Percentiles rank a stretch among this genome's conserved stretches.
Conservation (phyloP, 2,888 invertebrate species). For the Leucania comma region DNA sequence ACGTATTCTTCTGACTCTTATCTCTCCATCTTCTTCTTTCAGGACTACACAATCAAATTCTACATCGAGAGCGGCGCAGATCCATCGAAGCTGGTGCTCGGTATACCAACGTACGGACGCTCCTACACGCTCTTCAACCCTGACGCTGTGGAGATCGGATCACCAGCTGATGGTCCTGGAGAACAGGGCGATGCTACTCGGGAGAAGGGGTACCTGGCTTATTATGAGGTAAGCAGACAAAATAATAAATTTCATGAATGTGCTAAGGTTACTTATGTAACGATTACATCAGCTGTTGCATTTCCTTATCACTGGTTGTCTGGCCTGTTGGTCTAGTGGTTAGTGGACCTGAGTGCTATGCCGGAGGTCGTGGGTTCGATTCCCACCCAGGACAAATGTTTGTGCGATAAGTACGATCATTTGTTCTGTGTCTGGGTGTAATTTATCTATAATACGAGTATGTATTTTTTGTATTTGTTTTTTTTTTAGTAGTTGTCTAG, state of each 20-base stretch:
- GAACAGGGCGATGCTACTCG: slow-evolving; percentile 97
- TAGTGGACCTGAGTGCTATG: too few relatives aligned
- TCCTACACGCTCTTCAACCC: slow-evolving; percentile 97
- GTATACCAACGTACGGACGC: slow-evolving; percentile 97
- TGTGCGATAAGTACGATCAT: too few relatives aligned
- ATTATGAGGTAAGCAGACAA: slow-evolving; percentile 94
- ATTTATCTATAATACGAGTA: too few relatives aligned
- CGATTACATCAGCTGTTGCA: too few relatives aligned
- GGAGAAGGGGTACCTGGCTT: slow-evolving; percentile 98
- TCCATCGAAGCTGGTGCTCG: slow-evolving; percentile 94
- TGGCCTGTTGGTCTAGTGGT: too few relatives aligned
- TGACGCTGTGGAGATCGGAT: slow-evolving; percentile 95
- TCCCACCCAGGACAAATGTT: too few relatives aligned
- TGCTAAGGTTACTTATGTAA: too few relatives aligned
- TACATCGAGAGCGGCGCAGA: slow-evolving; percentile 95
- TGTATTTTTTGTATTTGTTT: too few relatives aligned
- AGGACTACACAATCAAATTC: slow-evolving; percentile 97
- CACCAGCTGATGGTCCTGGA: slow-evolving; percentile 97
- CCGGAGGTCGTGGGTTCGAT: too few relatives aligned
- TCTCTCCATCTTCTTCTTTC: slow-evolving; percentile 58
- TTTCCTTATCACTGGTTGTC: too few relatives aligned
- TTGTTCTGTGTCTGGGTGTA: too few relatives aligned
- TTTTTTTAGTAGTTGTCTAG: too few relatives aligned
- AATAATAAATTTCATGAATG: not conserved
- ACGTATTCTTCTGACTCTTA: not conserved